Evolutionary conservation across 2,888 invertebrate species (phyloP), one percentile per base, ranked within the genome.

Genomic region (Chymomyza fuscimana): DNA sequence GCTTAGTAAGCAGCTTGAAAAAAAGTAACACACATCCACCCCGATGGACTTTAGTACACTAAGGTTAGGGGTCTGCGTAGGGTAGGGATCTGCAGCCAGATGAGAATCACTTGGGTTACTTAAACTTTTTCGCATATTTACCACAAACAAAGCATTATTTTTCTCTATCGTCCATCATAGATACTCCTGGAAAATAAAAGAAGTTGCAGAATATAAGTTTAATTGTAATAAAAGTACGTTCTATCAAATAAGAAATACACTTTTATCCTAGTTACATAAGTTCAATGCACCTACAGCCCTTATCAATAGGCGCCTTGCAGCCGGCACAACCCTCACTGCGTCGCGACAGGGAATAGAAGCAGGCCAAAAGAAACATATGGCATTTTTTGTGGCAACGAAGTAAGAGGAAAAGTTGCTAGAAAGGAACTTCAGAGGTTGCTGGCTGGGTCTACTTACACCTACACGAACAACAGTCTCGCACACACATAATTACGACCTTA

Each of bases 121-220:
- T 46, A 6, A 46, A 10, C 5, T 32, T 32, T 32, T 32, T 32
- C 32, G 32, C 32, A 46, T 73, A 78, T 81, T 90, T 90, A 90
- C 90, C 90, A 89, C 89, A 89, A 90, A 87, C 88, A 88, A 90
- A 89, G 89, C 86, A 82, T 90, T 91, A 90, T 88, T 89, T 89
- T 84, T 87, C 86, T 88, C 82, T 88, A 87, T 89, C 89, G 91
- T 91, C 90, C 89, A 91, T 91, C 84, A 87, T 89, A 90, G 89
- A 89, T 91, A 84, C 83, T 90, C 91, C 90, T 91, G 82, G 9
- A 90, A 90, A 76, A 22, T 86, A 65, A 67, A 65, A 72, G 32
- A 90, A 76, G 19, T 86, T 65, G 66, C 65, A 72, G 29, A 46
- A 59, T 54, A 9, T 19, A 61, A 51, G 9, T 56, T 50, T 63